Percentiles rank a stretch among this genome's conserved stretches.
Evolutionary conservation across 2,113 vertebrate genomes (phyloP).

Genomic region (Chunga burmeisteri): DNA sequence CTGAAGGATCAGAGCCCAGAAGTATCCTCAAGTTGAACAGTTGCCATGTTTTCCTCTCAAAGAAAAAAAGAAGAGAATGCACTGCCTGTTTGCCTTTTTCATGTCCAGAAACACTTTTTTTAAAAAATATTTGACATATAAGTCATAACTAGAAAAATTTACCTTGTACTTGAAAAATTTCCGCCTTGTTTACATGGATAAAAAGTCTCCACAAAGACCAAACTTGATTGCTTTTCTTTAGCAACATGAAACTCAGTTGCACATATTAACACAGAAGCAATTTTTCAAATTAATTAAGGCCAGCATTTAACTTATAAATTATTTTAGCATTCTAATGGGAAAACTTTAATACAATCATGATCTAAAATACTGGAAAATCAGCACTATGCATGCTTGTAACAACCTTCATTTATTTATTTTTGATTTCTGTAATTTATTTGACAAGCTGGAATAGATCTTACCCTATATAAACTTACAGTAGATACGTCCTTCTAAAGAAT

Average conservation of each 20-base stretch:
- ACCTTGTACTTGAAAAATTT: not conserved
- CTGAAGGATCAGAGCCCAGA: constrained; percentile 53
- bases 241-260: not conserved
- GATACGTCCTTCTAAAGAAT: not conserved
- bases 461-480: not conserved
- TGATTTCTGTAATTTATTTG: not conserved
- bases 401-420: not conserved
- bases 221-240: not conserved
- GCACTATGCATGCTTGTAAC: not conserved
- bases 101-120: not conserved
- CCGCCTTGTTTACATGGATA: not conserved
- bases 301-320: not conserved
- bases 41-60: constrained; percentile 14
- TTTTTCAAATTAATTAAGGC: not conserved
- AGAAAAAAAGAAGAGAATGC: not conserved
- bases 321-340: not conserved
- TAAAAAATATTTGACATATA: not conserved
- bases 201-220: not conserved
- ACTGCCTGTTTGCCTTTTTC: not conserved
- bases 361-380: not conserved
- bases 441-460: not conserved
- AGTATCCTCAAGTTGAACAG: constrained; percentile 20
- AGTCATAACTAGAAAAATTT: not conserved
- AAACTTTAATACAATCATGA: not conserved
- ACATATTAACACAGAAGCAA: not conserved